A percentile compares a stretch with the other conserved stretches of the same genome.
phyloP scores from a whole-genome alignment of 2,797 vertebrate genomes.

The Crocodylus rhombifer region DNA sequence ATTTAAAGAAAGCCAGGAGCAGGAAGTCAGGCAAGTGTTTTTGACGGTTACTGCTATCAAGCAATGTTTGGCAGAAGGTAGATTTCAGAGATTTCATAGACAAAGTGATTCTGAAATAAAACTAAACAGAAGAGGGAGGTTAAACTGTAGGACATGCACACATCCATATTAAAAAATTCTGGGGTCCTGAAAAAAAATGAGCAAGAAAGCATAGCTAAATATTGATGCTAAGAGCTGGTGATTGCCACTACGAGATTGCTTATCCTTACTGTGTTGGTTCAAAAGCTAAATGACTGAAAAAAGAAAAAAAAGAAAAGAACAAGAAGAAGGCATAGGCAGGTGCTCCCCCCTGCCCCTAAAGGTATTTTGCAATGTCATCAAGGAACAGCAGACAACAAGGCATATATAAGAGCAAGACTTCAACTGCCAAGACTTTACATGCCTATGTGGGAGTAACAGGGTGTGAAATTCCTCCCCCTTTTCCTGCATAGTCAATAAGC shows the following conservation, averaged over 20 bases:
- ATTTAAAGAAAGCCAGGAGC: background rate
- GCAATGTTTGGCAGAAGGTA: background rate
- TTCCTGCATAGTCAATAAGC: background rate
- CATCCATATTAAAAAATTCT: background rate
- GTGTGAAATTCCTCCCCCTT: background rate
- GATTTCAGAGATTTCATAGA: too few species aligned
- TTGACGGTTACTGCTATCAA: background rate
- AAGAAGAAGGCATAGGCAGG: rapidly evolving
- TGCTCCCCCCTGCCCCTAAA: rapidly evolving
- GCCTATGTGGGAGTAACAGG: background rate
- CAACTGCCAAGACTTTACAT: background rate
- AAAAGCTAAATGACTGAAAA: rapidly evolving
- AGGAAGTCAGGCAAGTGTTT: rapidly evolving
- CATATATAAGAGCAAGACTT: background rate
- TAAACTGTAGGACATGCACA: background rate
- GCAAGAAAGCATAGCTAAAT: background rate
- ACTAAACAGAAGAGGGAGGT: background rate
- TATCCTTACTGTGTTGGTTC: rapidly evolving
- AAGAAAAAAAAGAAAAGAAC: too few species aligned
- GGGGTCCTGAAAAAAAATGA: background rate
- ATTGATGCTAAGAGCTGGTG: too few species aligned
- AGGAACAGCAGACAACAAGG: background rate
- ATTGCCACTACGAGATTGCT: background rate
- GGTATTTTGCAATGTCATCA: rapidly evolving
- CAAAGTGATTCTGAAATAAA: background rate